These are phyloP conservation scores for Odocoileus hemionus DNA, from an alignment of 2,113 vertebrate species.

Conservation along the genomic window DNA sequence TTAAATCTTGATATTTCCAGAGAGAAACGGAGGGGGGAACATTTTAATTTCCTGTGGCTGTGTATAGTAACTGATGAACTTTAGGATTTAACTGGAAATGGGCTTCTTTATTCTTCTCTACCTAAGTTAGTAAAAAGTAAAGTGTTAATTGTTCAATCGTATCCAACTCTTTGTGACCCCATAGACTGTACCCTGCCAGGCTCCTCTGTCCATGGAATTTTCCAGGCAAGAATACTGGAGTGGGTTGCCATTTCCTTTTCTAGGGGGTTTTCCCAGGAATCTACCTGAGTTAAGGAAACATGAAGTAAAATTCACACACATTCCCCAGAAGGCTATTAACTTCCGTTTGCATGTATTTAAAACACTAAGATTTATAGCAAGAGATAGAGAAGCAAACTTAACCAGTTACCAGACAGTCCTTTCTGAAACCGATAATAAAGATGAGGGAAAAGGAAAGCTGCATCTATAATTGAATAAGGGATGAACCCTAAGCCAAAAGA, in stretches of 20 bases:
- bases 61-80: neutral
- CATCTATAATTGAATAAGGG: rapidly evolving
- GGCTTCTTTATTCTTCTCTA: neutral
- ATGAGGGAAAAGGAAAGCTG: neutral
- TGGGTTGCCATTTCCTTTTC: neutral
- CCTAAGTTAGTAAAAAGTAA: neutral
- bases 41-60: neutral
- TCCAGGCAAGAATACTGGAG: neutral
- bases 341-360: neutral
- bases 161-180: neutral
- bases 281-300: neutral
- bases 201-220: neutral
- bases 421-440: neutral
- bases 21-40: neutral
- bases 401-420: neutral
- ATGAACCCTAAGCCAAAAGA: rapidly evolving
- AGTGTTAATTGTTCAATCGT: neutral
- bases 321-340: neutral
- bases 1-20: neutral
- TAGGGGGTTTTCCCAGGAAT: neutral
- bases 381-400: no score
- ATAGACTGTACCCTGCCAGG: neutral
- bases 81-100: neutral
- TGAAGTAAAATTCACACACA: neutral
- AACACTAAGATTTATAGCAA: neutral